Conservation (phyloP, 2,113 vertebrate species). For the Emberiza fucata region DNA sequence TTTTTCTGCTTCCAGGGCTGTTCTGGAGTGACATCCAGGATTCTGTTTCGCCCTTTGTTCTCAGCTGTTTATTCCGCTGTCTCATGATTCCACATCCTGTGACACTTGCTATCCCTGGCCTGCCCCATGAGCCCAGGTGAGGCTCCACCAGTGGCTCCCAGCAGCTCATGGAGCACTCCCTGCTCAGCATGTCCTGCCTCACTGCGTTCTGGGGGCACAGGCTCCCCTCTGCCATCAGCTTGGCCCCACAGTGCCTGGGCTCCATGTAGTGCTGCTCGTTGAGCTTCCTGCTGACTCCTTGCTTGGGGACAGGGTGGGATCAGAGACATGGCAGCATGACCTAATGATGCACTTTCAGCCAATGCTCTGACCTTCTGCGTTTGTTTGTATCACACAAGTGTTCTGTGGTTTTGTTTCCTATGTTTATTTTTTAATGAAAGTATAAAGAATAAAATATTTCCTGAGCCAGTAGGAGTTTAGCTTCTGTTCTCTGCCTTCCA, state of each 20-base stretch:
- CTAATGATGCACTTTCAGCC: constrained; percentile 59
- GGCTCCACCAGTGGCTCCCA: background rate
- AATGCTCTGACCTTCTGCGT: constrained; percentile 61
- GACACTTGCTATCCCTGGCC: background rate
- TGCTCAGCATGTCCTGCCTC: constrained; percentile 20
- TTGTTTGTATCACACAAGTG: constrained; percentile 56
- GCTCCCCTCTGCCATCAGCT: background rate
- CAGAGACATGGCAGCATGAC: constrained; percentile 44
- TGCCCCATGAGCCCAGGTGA: background rate
- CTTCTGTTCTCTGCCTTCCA: background rate
- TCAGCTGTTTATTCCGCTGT: background rate
- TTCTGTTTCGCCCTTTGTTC: background rate
- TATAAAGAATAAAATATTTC: constrained; percentile 70
- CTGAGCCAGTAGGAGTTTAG: constrained; percentile 5
- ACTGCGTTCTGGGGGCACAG: background rate
- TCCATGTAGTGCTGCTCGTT: constrained; percentile 44
- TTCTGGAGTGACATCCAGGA: background rate
- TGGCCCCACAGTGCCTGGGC: constrained; percentile 10
- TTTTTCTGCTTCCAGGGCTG: background rate
- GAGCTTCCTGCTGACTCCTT: constrained; percentile 49
- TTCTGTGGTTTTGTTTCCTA: constrained; percentile 74
- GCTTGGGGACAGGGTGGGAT: constrained; percentile 45
- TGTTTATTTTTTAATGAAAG: constrained; percentile 79
- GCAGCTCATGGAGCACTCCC: background rate
- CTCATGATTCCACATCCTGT: background rate